Evolutionary conservation across 2,888 invertebrate genomes (phyloP).

Genomic region (Coleophora deauratella): DNA sequence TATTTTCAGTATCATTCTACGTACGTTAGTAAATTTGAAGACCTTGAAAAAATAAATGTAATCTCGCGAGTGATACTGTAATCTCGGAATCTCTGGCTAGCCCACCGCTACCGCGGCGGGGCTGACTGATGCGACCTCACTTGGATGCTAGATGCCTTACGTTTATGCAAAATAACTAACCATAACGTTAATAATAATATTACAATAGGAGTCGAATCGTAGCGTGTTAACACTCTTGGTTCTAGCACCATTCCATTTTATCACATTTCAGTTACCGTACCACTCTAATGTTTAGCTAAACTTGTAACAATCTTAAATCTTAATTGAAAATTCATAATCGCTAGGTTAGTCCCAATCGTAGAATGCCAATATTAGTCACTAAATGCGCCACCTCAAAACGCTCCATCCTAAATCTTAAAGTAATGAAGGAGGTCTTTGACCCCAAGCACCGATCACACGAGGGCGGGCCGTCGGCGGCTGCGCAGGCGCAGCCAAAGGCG

Average conservation of each 20-base stretch:
- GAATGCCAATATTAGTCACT: constrained; percentile 74
- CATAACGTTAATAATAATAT: constrained; percentile 59
- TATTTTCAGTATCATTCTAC: constrained; percentile 59
- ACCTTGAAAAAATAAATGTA: constrained; percentile 55
- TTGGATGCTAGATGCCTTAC: constrained; percentile 70
- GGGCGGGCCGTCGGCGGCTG: constrained; percentile 15
- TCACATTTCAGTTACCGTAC: constrained; percentile 76
- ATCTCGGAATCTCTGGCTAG: constrained; percentile 56
- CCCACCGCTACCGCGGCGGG: constrained; percentile 38
- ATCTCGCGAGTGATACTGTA: constrained; percentile 72
- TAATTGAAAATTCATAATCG: constrained; percentile 73
- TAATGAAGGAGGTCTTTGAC: constrained; percentile 63
- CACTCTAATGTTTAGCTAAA: constrained; percentile 76
- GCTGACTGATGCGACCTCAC: constrained; percentile 57
- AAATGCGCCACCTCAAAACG: constrained; percentile 69
- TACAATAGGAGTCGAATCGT: constrained; percentile 73
- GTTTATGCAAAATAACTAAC: constrained; percentile 67
- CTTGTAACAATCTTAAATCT: constrained; percentile 73
- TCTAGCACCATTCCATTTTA: constrained; percentile 76
- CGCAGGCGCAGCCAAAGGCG: constrained; percentile 19
- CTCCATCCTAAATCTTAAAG: constrained; percentile 53
- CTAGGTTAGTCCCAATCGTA: constrained; percentile 76
- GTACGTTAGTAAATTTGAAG: constrained; percentile 65
- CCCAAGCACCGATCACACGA: constrained; percentile 54
- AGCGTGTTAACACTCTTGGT: constrained; percentile 74